A percentile compares a stretch with the other conserved stretches of the same genome.
Evolutionary conservation across 2,113 vertebrate species (phyloP).

Genomic region (Morone chrysops): DNA sequence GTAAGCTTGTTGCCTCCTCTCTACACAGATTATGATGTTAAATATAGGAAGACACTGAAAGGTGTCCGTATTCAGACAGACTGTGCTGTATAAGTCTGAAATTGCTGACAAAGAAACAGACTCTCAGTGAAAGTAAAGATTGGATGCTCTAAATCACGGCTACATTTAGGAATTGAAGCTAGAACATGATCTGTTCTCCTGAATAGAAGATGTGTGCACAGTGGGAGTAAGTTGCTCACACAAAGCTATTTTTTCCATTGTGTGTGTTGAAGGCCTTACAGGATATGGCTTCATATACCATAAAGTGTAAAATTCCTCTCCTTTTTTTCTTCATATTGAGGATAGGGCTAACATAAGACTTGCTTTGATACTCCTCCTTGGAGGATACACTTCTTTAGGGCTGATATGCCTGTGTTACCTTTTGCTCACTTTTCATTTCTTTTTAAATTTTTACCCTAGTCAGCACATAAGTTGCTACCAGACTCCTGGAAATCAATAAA

Average conservation of each 20-base stretch:
- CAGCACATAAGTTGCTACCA: conserved; percentile 18
- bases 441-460: background rate
- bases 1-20: conserved; percentile 35
- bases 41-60: conserved; percentile 15
- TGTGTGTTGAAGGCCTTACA: conserved; percentile 15
- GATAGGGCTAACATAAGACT: background rate
- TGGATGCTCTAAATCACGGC: background rate
- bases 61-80: background rate
- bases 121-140: background rate
- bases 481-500: conserved; percentile 25
- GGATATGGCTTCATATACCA: conserved; percentile 2
- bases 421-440: background rate
- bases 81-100: background rate
- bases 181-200: background rate
- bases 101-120: conserved; percentile 15
- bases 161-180: conserved; percentile 15
- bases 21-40: conserved; percentile 1
- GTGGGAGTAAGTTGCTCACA: background rate
- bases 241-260: conserved; percentile 1
- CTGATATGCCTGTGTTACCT: background rate
- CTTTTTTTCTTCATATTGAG: background rate
- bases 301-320: background rate
- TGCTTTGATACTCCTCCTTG: conserved; percentile 18
- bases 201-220: background rate
- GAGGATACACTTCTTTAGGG: background rate